Percentiles rank a stretch among this genome's conserved stretches.
These are phyloP conservation scores for Heteromurus nitidus DNA, from an alignment of 2,888 invertebrate species.

Conservation along the genomic window DNA sequence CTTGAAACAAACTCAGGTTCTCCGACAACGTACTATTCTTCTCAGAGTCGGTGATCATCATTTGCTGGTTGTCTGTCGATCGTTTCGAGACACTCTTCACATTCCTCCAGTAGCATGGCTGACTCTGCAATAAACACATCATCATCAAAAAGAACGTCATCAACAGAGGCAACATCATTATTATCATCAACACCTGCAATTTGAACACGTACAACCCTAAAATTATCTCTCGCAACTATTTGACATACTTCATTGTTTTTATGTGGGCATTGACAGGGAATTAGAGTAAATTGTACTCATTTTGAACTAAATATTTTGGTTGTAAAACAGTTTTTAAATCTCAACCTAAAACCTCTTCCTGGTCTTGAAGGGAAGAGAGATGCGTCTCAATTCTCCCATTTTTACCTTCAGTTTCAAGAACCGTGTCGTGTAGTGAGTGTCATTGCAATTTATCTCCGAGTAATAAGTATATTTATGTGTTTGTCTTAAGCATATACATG, in stretches of 20 bases:
- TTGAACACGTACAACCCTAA: conserved; percentile 7
- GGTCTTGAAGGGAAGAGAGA: no score
- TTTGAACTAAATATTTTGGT: conserved; percentile 18
- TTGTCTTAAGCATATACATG: no score
- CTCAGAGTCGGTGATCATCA: conserved; percentile 64
- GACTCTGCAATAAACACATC: conserved; percentile 80
- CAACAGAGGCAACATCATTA: not conserved
- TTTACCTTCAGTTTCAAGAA: no score
- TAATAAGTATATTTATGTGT: no score
- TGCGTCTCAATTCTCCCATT: no score
- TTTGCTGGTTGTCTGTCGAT: conserved; percentile 76
- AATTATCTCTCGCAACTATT: conserved; percentile 38
- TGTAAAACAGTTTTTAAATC: not conserved
- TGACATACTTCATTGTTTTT: conserved; percentile 61
- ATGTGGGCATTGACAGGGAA: conserved; percentile 58
- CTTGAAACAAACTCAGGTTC: conserved; percentile 92
- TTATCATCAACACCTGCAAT: conserved; percentile 25
- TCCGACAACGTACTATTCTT: conserved; percentile 81
- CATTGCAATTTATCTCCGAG: no score
- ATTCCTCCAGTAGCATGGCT: conserved; percentile 95
- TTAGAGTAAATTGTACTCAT: not conserved
- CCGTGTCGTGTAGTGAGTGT: no score
- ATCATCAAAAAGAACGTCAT: no score
- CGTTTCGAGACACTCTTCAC: conserved; percentile 86
- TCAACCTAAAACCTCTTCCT: conserved; percentile 16